Evolutionary conservation across 2,888 invertebrate species (phyloP).

Genomic region (Euzophera pinguis): DNA sequence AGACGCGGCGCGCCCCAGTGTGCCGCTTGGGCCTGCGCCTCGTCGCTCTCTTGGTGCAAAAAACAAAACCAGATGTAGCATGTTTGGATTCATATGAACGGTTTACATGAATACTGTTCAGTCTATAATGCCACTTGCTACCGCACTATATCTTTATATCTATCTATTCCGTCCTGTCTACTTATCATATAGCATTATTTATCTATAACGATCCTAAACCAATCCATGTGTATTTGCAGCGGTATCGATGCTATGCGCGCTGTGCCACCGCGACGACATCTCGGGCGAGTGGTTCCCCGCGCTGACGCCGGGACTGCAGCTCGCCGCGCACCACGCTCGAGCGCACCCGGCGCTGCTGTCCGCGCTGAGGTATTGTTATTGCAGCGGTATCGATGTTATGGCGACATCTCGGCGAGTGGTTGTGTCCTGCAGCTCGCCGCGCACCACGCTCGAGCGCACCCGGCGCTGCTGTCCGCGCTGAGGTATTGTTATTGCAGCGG

Average conservation of each 20-base stretch:
- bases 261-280: constrained; percentile 38
- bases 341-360: constrained; percentile 56
- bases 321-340: constrained; percentile 60
- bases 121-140: too few species aligned
- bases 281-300: constrained; percentile 47
- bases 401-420: constrained; percentile 34
- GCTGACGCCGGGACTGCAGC: constrained; percentile 61
- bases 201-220: too few species aligned
- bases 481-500: constrained; percentile 62
- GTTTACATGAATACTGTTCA: too few species aligned
- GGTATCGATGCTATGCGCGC: constrained; percentile 54
- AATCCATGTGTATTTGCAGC: constrained; percentile 35
- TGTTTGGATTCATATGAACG: too few species aligned
- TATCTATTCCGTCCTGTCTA: too few species aligned
- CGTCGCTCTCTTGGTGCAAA: too few species aligned
- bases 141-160: too few species aligned
- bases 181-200: too few species aligned
- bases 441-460: constrained; percentile 56
- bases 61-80: too few species aligned
- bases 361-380: constrained; percentile 50
- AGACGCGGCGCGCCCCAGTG: too few species aligned
- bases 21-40: too few species aligned
- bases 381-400: constrained; percentile 62
- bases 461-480: constrained; percentile 56
- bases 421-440: constrained; percentile 65